phyloP scores from a whole-genome alignment of 2,113 vertebrate species.

The Phocoena sinus region DNA sequence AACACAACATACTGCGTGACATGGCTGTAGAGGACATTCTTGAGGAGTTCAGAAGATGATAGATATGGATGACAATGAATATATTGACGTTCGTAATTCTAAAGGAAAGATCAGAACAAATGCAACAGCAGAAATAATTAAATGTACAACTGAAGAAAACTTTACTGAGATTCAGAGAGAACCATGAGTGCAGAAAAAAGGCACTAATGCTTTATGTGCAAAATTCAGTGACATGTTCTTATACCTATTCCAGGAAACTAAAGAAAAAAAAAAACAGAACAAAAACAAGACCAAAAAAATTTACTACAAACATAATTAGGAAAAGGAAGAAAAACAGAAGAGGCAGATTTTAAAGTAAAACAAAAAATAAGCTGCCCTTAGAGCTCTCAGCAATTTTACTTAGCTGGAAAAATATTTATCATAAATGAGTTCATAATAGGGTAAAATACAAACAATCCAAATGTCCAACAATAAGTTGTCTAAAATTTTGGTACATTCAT shows the following conservation, averaged over 20 bases:
- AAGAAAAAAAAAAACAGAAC: background rate
- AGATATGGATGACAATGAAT: background rate
- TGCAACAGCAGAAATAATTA: background rate
- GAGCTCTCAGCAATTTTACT: background rate
- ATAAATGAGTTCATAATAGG: background rate
- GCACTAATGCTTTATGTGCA: background rate
- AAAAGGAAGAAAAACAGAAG: background rate
- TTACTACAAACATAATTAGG: background rate
- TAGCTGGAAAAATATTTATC: background rate
- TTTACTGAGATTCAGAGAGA: background rate
- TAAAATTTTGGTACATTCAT: background rate
- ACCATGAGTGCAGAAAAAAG: background rate
- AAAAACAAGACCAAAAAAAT: background rate
- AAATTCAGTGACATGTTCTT: background rate
- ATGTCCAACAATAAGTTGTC: background rate
- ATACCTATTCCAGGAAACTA: background rate
- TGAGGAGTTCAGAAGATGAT: background rate
- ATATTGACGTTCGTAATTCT: background rate
- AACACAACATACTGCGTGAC: rapidly evolving
- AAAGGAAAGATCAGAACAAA: background rate
- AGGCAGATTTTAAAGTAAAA: background rate
- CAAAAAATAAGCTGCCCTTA: background rate
- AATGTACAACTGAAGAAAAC: background rate
- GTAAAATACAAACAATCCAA: background rate
- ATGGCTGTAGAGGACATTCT: background rate